Conservation (phyloP, 2,113 vertebrate genomes). For the Plectropomus leopardus region DNA sequence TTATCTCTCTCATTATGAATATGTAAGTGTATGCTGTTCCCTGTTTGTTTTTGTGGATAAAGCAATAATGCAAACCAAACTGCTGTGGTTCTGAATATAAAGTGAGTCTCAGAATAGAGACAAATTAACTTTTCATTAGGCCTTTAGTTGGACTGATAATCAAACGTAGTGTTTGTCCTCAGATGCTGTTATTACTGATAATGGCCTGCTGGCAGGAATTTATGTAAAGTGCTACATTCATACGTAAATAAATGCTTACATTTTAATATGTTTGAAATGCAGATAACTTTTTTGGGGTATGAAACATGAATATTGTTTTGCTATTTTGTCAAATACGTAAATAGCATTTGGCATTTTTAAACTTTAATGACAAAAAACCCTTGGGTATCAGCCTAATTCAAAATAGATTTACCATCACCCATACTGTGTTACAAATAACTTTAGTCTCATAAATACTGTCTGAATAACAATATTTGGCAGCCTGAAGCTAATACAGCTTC, state of each 20-base stretch:
- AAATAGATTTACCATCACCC: conserved; percentile 26
- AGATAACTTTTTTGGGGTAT: conserved; percentile 33
- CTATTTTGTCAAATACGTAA: conserved; percentile 34
- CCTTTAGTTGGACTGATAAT: conserved; percentile 42
- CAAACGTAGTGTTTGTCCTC: conserved; percentile 42
- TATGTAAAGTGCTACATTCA: conserved; percentile 38
- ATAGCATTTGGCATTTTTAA: conserved; percentile 41
- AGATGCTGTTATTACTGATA: conserved; percentile 36
- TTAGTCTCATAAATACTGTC: conserved; percentile 35
- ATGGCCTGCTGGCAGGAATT: conserved; percentile 20
- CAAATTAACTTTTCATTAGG: conserved; percentile 46
- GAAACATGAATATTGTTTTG: conserved; percentile 51
- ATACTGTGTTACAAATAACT: conserved; percentile 14
- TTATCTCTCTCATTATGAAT: conserved; percentile 49
- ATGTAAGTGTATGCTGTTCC: conserved; percentile 39
- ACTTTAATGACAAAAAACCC: conserved; percentile 42
- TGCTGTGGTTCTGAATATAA: conserved; percentile 49
- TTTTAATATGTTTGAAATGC: conserved; percentile 42
- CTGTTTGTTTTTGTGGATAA: conserved; percentile 49
- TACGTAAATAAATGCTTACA: conserved; percentile 39
- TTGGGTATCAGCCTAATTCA: conserved; percentile 19
- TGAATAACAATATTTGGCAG: conserved; percentile 39
- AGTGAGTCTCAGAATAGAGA: conserved; percentile 20
- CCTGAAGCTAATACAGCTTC: conserved; percentile 30
- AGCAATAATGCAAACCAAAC: conserved; percentile 34